Conservation (phyloP, 2,113 vertebrate species). For the Pelecanoides urinatrix region DNA sequence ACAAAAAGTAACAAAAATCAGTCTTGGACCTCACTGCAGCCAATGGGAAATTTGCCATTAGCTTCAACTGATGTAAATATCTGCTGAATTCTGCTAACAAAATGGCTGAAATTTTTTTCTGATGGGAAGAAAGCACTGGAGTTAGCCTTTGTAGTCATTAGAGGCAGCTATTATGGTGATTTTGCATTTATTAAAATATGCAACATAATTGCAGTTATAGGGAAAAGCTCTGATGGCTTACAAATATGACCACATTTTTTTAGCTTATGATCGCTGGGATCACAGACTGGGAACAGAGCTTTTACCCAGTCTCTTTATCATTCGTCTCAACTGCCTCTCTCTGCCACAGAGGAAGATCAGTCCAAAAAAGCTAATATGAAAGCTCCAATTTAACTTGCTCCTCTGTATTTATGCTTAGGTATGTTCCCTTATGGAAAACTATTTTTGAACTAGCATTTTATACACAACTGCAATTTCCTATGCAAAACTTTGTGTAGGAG, state of each 20-base stretch:
- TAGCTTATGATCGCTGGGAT: background rate
- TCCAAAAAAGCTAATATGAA: background rate
- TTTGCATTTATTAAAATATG: background rate
- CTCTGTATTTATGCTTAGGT: background rate
- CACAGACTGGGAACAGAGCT: background rate
- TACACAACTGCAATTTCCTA: background rate
- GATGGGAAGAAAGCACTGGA: background rate
- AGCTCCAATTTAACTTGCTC: background rate
- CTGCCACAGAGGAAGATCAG: background rate
- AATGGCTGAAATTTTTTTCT: background rate
- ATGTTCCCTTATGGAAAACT: background rate
- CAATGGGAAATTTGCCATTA: background rate
- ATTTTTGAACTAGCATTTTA: background rate
- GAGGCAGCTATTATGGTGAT: background rate
- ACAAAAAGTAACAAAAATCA: background rate
- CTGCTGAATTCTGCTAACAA: conserved; percentile 8
- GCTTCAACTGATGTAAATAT: background rate
- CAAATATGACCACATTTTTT: background rate
- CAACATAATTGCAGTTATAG: background rate
- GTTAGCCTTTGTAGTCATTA: background rate
- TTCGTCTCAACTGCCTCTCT: background rate
- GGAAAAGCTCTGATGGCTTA: background rate
- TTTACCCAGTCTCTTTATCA: background rate
- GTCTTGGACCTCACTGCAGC: background rate
- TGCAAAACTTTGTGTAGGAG: background rate